Percentiles rank a stretch among this genome's conserved stretches.
These are phyloP conservation scores for Orchestes rusci DNA, from an alignment of 2,888 invertebrate genomes.

Conservation along the genomic window DNA sequence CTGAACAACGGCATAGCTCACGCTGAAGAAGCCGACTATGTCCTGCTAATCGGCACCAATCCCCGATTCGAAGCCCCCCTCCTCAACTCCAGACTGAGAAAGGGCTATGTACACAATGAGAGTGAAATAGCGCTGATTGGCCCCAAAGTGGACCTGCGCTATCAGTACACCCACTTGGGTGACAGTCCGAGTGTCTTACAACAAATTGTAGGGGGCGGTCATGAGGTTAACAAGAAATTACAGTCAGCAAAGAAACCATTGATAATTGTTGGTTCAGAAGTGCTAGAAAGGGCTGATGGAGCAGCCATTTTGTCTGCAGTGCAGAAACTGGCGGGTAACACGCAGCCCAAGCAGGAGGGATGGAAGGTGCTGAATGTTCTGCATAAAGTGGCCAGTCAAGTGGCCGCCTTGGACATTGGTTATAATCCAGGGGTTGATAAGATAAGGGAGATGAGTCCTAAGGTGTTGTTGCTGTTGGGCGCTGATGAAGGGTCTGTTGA, in stretches of 20 bases:
- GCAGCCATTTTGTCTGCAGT: conserved; percentile 67
- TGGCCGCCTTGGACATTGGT: conserved; percentile 90
- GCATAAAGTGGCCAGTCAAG: conserved; percentile 83
- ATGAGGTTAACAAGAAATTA: conserved; percentile 63
- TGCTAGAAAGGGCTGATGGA: conserved; percentile 72
- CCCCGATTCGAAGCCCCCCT: conserved; percentile 95
- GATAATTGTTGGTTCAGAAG: conserved; percentile 84
- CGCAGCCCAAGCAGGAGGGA: conserved; percentile 50
- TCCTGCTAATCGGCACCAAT: conserved; percentile 93
- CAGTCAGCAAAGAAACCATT: conserved; percentile 78
- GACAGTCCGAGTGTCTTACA: conserved; percentile 66
- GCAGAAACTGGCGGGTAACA: conserved; percentile 60
- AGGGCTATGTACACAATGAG: conserved; percentile 93
- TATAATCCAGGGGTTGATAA: conserved; percentile 68
- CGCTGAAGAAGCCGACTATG: conserved; percentile 88
- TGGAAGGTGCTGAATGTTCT: conserved; percentile 86
- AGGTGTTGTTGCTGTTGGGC: conserved; percentile 83
- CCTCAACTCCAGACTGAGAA: conserved; percentile 90
- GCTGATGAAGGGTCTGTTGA: conserved; percentile 84
- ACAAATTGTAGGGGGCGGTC: conserved; percentile 63
- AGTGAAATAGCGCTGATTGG: conserved; percentile 77
- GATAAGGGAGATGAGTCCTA: conserved; percentile 49
- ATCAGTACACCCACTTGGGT: conserved; percentile 88
- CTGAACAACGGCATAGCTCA: conserved; percentile 85
- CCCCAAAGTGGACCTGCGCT: conserved; percentile 85